A percentile compares a stretch with the other conserved stretches of the same genome.
Conservation (phyloP, 2,888 invertebrate species). For the Apotomis betuletana region DNA sequence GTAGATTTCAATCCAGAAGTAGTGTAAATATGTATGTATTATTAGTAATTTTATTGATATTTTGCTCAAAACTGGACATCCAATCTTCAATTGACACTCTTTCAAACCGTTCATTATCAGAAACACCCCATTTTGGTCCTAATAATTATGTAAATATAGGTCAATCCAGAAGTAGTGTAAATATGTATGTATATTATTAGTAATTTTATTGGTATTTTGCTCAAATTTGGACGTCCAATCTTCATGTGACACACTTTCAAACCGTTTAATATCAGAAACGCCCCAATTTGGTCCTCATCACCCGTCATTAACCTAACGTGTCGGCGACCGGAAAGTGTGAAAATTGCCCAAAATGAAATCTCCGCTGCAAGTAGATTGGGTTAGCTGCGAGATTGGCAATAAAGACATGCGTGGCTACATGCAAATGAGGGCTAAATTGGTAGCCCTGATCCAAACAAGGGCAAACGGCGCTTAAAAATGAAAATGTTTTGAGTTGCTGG, state of each 20-base stretch:
- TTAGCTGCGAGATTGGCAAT: slow-evolving; percentile 81
- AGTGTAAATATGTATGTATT: no score
- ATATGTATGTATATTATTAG: no score
- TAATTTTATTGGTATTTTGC: not conserved
- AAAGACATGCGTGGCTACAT: slow-evolving; percentile 55
- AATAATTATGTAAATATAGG: no score
- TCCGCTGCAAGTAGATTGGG: slow-evolving; percentile 74
- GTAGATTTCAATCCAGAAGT: no score
- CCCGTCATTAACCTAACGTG: slow-evolving; percentile 30
- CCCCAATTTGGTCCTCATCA: slow-evolving; percentile 38
- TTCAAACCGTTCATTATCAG: no score
- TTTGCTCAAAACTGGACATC: no score
- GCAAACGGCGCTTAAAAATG: slow-evolving; percentile 32
- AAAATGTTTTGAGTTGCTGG: slow-evolving; percentile 8
- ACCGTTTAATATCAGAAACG: slow-evolving; percentile 27
- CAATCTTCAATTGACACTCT: no score
- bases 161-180: no score
- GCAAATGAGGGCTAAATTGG: slow-evolving; percentile 68
- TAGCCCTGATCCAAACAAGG: slow-evolving; percentile 48
- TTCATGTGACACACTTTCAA: slow-evolving; percentile 25
- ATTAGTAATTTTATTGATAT: no score
- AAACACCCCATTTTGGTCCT: no score
- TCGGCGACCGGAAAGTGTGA: slow-evolving; percentile 42
- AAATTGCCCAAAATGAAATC: slow-evolving; percentile 73
- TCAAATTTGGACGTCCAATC: not conserved